phyloP scores from a whole-genome alignment of 2,113 vertebrate genomes.

The Cyprinodon variegatus region DNA sequence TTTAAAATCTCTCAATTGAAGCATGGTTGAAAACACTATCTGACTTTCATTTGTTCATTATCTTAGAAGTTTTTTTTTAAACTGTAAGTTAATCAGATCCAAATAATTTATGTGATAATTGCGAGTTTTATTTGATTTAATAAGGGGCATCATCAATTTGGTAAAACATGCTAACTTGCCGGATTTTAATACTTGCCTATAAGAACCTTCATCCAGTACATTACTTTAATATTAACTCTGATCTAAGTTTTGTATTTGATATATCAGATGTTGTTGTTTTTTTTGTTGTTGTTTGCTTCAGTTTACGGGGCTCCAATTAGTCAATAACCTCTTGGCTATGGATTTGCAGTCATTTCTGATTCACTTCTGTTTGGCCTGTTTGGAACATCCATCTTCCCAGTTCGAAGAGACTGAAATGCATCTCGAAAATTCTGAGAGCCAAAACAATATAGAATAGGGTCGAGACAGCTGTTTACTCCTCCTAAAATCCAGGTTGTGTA shows the following conservation, averaged over 20 bases:
- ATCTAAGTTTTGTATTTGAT: background rate
- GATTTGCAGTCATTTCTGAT: slow-evolving; percentile 38
- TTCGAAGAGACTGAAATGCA: slow-evolving; percentile 30
- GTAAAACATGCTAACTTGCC: background rate
- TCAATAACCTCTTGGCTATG: background rate
- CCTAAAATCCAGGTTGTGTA: slow-evolving; percentile 39
- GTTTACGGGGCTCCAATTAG: background rate
- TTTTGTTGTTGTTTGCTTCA: background rate
- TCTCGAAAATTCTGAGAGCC: slow-evolving; percentile 43
- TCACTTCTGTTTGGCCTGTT: slow-evolving; percentile 27
- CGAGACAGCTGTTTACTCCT: slow-evolving; percentile 48
- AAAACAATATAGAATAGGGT: slow-evolving; percentile 55
- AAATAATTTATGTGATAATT: no score
- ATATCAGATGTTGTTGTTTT: background rate
- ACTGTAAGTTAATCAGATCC: no score
- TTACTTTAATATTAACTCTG: background rate
- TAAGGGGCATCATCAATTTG: no score
- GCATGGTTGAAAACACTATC: no score
- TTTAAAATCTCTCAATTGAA: no score
- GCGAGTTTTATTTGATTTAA: no score
- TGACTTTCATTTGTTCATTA: no score
- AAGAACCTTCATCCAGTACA: background rate
- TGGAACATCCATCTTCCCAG: background rate
- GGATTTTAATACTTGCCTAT: background rate
- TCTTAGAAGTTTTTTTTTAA: no score